These are phyloP conservation scores for Aporophyla nigra DNA, from an alignment of 2,888 invertebrate species.

Conservation along the genomic window DNA sequence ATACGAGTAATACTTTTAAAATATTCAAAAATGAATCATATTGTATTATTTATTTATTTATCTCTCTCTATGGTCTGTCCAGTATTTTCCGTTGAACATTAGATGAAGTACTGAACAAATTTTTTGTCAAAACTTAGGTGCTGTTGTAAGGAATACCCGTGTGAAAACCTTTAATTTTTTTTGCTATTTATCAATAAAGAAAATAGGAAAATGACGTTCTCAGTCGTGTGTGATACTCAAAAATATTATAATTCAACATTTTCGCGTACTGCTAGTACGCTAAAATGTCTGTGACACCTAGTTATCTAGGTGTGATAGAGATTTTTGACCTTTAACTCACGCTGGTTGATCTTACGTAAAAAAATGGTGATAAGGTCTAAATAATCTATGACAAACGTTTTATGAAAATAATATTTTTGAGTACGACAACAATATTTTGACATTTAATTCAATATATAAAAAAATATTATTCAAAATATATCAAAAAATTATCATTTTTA, in stretches of 20 bases:
- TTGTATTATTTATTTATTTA: constrained; percentile 29
- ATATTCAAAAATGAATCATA: constrained; percentile 31
- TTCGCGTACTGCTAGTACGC: neutral
- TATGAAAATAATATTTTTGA: constrained; percentile 52
- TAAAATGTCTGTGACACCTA: too few species aligned
- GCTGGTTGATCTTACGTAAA: neutral
- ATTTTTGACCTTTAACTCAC: constrained; percentile 1
- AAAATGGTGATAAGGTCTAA: neutral
- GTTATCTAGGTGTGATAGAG: neutral
- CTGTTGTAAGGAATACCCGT: constrained; percentile 67
- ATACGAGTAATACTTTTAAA: constrained; percentile 11
- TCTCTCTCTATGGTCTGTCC: constrained; percentile 42
- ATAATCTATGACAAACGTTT: neutral
- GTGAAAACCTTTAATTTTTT: constrained; percentile 46
- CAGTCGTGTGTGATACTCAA: constrained; percentile 47
- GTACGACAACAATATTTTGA: constrained; percentile 46
- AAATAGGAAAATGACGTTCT: constrained; percentile 17
- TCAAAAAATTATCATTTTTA: constrained; percentile 69
- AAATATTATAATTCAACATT: constrained; percentile 41
- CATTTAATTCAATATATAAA: constrained; percentile 58
- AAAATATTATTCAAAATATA: constrained; percentile 61
- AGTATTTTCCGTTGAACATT: constrained; percentile 64
- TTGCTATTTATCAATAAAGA: constrained; percentile 37
- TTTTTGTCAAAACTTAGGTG: constrained; percentile 78
- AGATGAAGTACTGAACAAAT: constrained; percentile 78